Base-by-base conservation (phyloP, 2,113 vertebrate species). In the Mustela lutreola region DNA sequence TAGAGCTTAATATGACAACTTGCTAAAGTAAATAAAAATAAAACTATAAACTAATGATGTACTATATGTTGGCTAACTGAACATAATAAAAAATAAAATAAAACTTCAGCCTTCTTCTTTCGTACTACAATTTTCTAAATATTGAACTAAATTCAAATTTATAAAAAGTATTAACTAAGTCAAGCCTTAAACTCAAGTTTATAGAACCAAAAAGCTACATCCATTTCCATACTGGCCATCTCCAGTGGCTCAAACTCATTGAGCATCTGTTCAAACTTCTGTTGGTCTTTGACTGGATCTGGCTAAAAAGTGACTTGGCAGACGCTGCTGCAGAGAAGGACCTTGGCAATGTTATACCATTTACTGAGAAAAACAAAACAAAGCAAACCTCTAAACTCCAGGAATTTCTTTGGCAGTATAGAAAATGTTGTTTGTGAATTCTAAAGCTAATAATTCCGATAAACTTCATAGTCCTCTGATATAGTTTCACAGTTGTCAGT, bases 21-120 rank as follows among this genome's bases (percentile, higher is more conserved):
- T 96, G 28, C 42, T 79, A 78, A 93, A 60, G 70, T 39, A 96
- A 96, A 84, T 94, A 93, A 89, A 98, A 94, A 94, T 78, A 82
- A 96, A 91, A 89, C 3, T 28, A 79, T 11, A 80, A 22, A 0
- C 22, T 53, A 33, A 67, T 67, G 31, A 67, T 67, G 12, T 67
- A 16, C 31, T 67, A 33, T 33, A 67, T 67, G 31, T 67, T 33
- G 31, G 63, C 31, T 67, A 67, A 67, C 63, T 67, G 63, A 67
- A 67, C 31, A 67, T 67, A 67, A 67, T 67, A 67, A 67, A 67
- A 67, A 67, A 31, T 63, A 85, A 98, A 93, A 94, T 88, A 81
- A 95, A 91, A 91, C 6, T 28, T 67, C 5, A 90, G 28, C 0
- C 18, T 45, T 2, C 16, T 89, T 21, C 36, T 70, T 91, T 78